Conservation (phyloP, 2,113 vertebrate genomes). For the Pogona vitticeps region DNA sequence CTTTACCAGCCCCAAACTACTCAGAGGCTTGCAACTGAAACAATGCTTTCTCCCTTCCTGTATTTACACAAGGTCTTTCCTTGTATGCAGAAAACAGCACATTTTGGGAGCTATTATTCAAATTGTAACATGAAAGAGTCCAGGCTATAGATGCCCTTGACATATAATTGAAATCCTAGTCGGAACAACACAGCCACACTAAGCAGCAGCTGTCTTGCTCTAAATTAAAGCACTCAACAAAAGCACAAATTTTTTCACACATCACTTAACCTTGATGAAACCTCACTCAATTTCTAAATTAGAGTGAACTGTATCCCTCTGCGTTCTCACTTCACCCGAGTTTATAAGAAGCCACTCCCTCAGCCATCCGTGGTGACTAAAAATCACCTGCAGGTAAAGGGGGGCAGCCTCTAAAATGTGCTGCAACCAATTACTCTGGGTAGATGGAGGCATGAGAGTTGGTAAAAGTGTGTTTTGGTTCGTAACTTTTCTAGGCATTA, state of each 20-base stretch:
- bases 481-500: neutral
- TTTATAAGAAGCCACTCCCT: neutral
- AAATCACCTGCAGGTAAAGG: neutral
- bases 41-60: neutral
- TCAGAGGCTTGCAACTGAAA: neutral
- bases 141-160: constrained; percentile 15
- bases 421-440: neutral
- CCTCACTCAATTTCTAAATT: neutral
- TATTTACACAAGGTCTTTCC: neutral
- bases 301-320: neutral
- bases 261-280: neutral
- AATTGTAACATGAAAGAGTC: constrained; percentile 4
- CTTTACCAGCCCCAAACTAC: neutral
- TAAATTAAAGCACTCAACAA: neutral
- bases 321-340: neutral
- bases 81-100: constrained; percentile 2
- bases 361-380: neutral
- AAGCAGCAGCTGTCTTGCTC: neutral
- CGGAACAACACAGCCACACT: neutral
- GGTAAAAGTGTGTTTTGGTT: neutral
- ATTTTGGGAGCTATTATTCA: neutral
- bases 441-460: neutral
- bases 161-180: constrained; percentile 12
- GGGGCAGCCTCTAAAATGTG: neutral
- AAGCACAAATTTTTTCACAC: neutral